Evolutionary conservation across 2,797 vertebrate species (phyloP).

Genomic region (Poecilia velifera): DNA sequence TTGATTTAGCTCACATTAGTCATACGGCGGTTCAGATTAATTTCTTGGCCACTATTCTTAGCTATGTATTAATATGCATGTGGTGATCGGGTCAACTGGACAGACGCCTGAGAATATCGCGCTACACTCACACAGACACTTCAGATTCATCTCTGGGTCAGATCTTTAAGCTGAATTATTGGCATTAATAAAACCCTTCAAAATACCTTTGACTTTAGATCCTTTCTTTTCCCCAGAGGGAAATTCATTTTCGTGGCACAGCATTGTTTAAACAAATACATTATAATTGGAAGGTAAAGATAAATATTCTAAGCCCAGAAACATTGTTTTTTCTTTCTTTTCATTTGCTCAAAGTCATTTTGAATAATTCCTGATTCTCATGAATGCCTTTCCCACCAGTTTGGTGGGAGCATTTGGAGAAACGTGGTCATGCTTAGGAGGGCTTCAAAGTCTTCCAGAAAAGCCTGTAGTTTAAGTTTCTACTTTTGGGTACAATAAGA

Average conservation of each 20-base stretch:
- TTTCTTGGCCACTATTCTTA: constrained; percentile 6
- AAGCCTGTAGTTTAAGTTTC: neutral
- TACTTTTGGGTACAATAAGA: neutral
- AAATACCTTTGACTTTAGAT: neutral
- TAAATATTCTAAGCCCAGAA: neutral
- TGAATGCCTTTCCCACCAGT: neutral
- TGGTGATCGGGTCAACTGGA: neutral
- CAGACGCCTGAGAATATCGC: neutral
- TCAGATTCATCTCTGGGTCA: neutral
- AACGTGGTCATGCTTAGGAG: neutral
- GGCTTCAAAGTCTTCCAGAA: neutral
- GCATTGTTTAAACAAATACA: neutral
- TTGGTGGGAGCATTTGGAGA: neutral
- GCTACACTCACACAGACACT: neutral
- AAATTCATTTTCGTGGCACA: neutral
- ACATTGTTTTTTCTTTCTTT: neutral
- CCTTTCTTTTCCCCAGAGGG: neutral
- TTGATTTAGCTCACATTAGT: neutral
- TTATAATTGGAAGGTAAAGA: neutral
- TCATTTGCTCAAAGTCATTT: neutral
- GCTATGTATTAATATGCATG: constrained; percentile 1
- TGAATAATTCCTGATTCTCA: neutral
- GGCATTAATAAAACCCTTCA: neutral
- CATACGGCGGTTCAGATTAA: neutral
- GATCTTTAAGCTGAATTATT: neutral